Percentiles rank a stretch among this genome's conserved stretches.
Conservation (phyloP, 2,888 invertebrate genomes). For the Suillia variegata region DNA sequence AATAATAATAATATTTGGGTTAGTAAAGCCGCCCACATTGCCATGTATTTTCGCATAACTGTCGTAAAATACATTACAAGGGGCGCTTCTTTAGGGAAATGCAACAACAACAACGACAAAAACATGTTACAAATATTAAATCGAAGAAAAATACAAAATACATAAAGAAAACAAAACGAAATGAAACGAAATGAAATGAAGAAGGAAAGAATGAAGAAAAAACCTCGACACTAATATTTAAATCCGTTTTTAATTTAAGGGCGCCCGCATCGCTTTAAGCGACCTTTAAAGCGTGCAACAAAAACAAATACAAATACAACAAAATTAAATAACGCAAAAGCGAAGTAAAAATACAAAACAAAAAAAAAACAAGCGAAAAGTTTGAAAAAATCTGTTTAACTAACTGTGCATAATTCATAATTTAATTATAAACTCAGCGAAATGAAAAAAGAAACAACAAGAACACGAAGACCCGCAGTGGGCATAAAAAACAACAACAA, state of each 20-base stretch:
- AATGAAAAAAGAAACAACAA: conserved; percentile 48
- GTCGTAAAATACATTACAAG: conserved; percentile 14
- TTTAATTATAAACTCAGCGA: conserved; percentile 58
- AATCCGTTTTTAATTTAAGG: no score
- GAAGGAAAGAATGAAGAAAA: no score
- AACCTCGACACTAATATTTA: no score
- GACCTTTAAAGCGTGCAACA: background rate
- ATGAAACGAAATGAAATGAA: no score
- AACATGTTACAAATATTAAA: no score
- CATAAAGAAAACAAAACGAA: no score
- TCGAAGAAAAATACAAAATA: no score
- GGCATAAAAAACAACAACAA: background rate
- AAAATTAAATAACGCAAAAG: no score
- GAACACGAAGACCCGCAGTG: background rate
- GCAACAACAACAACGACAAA: conserved; percentile 25
- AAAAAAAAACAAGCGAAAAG: conserved; percentile 8
- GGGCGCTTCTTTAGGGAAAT: conserved; percentile 16
- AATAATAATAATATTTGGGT: conserved; percentile 50
- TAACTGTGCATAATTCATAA: conserved; percentile 59
- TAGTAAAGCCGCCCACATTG: conserved; percentile 56
- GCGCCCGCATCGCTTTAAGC: background rate
- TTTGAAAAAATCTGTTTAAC: conserved; percentile 51
- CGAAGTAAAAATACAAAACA: no score
- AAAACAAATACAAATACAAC: no score
- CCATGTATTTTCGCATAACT: conserved; percentile 37